Percentiles rank a stretch among this genome's conserved stretches.
Conservation (phyloP, 2,888 invertebrate genomes). For the Rhogogaster chlorosoma region DNA sequence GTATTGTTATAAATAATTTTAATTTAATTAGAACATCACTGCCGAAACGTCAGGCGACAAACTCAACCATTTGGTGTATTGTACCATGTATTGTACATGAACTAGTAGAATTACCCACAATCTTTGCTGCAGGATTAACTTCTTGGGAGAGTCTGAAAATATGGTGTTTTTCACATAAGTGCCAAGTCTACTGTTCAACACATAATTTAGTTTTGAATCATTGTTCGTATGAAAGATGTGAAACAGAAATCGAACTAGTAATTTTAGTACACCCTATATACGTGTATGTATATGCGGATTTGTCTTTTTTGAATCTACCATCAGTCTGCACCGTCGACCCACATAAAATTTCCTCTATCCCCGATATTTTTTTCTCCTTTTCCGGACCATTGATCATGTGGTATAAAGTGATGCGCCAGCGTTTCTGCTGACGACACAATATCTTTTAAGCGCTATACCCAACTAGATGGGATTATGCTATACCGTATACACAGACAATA, state of each 20-base stretch:
- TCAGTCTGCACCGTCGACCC: neutral
- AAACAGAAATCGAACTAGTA: neutral
- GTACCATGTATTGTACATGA: neutral
- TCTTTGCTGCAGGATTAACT: neutral
- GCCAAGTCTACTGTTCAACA: neutral
- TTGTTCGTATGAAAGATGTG: neutral
- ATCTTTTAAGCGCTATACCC: constrained; percentile 5
- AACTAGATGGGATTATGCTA: neutral
- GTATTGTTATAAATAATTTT: no score
- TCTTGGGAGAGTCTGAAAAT: neutral
- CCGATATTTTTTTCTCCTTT: constrained; percentile 13
- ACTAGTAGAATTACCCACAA: neutral
- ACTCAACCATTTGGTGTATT: no score
- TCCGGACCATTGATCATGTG: constrained; percentile 19
- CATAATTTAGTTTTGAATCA: no score
- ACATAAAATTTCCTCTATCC: neutral
- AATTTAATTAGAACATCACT: no score
- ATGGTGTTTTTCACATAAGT: neutral
- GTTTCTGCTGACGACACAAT: constrained; percentile 10
- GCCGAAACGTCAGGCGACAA: no score
- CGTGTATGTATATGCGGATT: neutral
- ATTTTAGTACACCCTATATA: neutral
- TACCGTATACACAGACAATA: constrained; percentile 2
- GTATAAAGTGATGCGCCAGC: neutral
- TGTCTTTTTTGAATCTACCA: neutral